Percentiles rank a stretch among this genome's conserved stretches.
Evolutionary conservation across 2,113 vertebrate genomes (phyloP).

Genomic region (Butorides virescens): DNA sequence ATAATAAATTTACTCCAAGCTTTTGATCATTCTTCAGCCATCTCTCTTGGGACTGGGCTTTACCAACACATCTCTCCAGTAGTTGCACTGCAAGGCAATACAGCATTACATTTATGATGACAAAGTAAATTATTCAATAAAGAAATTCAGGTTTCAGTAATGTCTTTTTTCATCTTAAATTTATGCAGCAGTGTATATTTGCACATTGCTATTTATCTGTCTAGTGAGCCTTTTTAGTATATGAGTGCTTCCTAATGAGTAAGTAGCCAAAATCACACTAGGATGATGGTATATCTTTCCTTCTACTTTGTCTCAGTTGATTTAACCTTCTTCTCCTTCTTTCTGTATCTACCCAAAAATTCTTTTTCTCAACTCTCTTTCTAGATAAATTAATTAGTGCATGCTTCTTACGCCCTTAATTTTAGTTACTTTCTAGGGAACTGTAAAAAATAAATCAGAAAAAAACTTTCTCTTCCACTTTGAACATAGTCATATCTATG

Average conservation of each 20-base stretch:
- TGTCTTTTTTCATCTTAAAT: conserved; percentile 21
- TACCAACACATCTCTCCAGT: conserved; percentile 2
- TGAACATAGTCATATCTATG: background rate
- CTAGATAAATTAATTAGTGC: background rate
- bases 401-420: background rate
- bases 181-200: conserved; percentile 3
- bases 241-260: background rate
- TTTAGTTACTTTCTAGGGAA: background rate
- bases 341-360: background rate
- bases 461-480: background rate
- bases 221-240: background rate
- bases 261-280: background rate
- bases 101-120: conserved; percentile 19
- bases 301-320: background rate
- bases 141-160: conserved; percentile 40
- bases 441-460: background rate
- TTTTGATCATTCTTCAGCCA: conserved; percentile 54
- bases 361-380: background rate
- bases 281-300: background rate
- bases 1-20: background rate
- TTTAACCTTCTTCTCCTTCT: background rate
- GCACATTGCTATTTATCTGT: background rate
- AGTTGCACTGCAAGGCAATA: conserved; percentile 31
- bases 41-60: background rate
- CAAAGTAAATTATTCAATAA: conserved; percentile 67